Evolutionary conservation across 2,888 invertebrate genomes (phyloP).

Genomic region (Drosophila leonis): DNA sequence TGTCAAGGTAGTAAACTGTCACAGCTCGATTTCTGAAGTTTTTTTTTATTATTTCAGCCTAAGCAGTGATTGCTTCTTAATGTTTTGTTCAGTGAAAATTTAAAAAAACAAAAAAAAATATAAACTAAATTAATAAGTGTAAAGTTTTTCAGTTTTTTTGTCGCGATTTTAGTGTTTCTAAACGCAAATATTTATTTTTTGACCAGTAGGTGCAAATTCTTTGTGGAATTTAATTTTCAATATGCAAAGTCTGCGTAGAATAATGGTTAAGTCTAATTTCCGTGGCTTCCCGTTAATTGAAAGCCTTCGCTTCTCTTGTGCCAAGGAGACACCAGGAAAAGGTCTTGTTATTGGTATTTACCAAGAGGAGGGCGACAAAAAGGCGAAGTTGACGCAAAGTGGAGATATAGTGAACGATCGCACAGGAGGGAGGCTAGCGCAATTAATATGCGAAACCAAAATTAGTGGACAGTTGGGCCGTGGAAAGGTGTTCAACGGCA

Average conservation of each 20-base stretch:
- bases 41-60: constrained; percentile 5
- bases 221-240: constrained; percentile 4
- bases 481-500: constrained; percentile 87
- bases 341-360: constrained; percentile 87
- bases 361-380: constrained; percentile 84
- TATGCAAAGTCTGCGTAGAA: constrained; percentile 47
- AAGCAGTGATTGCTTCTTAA: constrained; percentile 19
- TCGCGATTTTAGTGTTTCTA: neutral
- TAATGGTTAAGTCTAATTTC: constrained; percentile 20
- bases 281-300: neutral
- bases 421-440: constrained; percentile 85
- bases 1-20: neutral
- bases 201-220: neutral
- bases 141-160: neutral
- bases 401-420: constrained; percentile 86
- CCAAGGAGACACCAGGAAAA: constrained; percentile 63
- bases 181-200: neutral
- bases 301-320: constrained; percentile 32
- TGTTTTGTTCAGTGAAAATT: constrained; percentile 9
- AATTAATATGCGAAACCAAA: constrained; percentile 85
- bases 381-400: constrained; percentile 85
- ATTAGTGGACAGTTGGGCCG: constrained; percentile 79
- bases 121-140: constrained; percentile 35
- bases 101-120: constrained; percentile 1
- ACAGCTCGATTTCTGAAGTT: neutral